Evolutionary conservation across 2,113 vertebrate species (phyloP).

Genomic region (Vireo altiloquus): DNA sequence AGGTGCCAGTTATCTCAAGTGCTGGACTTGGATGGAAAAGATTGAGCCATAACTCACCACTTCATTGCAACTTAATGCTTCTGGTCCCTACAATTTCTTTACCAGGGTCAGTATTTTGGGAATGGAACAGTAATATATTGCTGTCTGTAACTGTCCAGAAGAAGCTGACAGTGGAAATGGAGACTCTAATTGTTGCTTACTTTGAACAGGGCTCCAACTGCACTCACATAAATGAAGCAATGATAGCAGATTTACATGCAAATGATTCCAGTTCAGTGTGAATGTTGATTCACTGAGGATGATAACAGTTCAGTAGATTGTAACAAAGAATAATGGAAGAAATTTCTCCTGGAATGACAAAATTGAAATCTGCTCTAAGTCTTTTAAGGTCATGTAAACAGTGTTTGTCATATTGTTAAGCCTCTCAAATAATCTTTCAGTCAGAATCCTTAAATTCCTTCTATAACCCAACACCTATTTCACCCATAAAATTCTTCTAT

Average conservation of each 20-base stretch:
- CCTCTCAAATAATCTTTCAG: background rate
- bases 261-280: background rate
- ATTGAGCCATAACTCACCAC: background rate
- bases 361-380: background rate
- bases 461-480: background rate
- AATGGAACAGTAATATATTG: rapidly evolving
- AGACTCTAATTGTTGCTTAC: background rate
- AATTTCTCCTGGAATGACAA: background rate
- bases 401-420: background rate
- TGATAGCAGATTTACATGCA: background rate
- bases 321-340: background rate
- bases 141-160: background rate
- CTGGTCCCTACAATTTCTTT: background rate
- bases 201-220: background rate
- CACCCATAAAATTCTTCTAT: background rate
- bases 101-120: background rate
- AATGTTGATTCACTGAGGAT: background rate
- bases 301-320: background rate
- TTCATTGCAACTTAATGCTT: background rate
- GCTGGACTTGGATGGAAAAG: background rate
- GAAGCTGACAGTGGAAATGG: background rate
- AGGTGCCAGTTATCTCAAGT: background rate
- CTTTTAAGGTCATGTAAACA: background rate
- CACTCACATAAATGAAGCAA: background rate
- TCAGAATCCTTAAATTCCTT: background rate